These are phyloP conservation scores for Drosophila subsilvestris DNA, from an alignment of 2,888 invertebrate genomes.

Conservation along the genomic window DNA sequence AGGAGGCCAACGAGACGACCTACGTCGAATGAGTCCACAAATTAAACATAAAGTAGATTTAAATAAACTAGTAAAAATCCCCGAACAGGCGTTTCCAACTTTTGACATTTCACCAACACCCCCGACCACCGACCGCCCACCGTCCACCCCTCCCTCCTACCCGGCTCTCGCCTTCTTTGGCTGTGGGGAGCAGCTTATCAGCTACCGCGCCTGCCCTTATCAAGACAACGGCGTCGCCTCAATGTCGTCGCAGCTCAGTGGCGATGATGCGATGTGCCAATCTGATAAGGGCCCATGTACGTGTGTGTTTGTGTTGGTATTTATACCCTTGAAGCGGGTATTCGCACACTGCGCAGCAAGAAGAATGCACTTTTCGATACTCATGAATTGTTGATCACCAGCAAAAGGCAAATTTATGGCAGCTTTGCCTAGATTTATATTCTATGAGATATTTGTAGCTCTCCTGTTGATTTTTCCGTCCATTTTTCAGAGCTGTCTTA, in stretches of 20 bases:
- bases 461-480: too few species aligned
- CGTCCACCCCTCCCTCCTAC: too few species aligned
- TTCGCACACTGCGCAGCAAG: not conserved
- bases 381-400: too few species aligned
- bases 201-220: not conserved
- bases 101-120: too few species aligned
- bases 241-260: constrained; percentile 19
- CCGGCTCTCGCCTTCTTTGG: too few species aligned
- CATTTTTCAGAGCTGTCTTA: too few species aligned
- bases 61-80: constrained; percentile 10
- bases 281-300: not conserved
- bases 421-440: too few species aligned
- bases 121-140: too few species aligned
- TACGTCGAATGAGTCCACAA: constrained; percentile 25
- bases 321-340: not conserved
- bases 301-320: not conserved
- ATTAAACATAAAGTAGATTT: constrained; percentile 5
- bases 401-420: too few species aligned
- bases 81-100: not conserved
- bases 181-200: constrained; percentile 13
- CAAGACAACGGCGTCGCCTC: constrained; percentile 24
- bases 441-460: too few species aligned
- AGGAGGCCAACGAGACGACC: constrained; percentile 71
- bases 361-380: too few species aligned
- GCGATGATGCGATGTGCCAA: constrained; percentile 10